Evolutionary conservation across 2,113 vertebrate species (phyloP).

Genomic region (Xenus cinereus): DNA sequence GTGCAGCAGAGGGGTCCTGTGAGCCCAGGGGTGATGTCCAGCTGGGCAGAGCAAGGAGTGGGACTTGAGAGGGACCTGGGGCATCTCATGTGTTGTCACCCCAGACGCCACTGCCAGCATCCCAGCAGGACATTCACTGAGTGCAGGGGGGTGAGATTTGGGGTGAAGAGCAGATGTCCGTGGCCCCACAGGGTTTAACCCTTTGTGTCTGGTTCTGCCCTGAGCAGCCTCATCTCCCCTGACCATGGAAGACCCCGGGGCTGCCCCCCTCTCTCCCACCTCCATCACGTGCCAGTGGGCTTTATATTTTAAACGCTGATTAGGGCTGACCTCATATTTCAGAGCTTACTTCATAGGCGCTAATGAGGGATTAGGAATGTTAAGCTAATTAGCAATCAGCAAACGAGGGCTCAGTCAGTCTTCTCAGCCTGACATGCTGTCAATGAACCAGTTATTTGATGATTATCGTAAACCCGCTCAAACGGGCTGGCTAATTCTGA

Average conservation of each 20-base stretch:
- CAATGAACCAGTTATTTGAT: slow-evolving; percentile 14
- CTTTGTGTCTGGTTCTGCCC: not conserved
- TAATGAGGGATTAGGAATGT: slow-evolving; percentile 68
- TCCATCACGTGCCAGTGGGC: slow-evolving; percentile 16
- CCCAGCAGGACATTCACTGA: rapidly evolving
- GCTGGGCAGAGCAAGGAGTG: not conserved
- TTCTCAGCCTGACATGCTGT: slow-evolving; percentile 15
- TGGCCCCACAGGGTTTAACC: not conserved
- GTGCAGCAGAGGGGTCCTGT: not conserved
- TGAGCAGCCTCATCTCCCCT: not conserved
- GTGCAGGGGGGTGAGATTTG: not conserved
- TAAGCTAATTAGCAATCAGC: slow-evolving; percentile 66
- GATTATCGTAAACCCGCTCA: slow-evolving; percentile 8
- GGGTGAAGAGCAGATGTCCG: not conserved
- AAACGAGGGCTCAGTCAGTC: slow-evolving; percentile 38
- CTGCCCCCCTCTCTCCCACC: not conserved
- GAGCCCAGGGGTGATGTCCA: rapidly evolving
- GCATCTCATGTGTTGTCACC: not conserved
- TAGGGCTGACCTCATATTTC: slow-evolving; percentile 62
- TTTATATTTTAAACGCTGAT: slow-evolving; percentile 43
- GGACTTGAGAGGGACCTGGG: not conserved
- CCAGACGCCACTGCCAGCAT: not conserved
- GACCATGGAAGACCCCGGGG: not conserved
- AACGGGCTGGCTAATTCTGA: not conserved
- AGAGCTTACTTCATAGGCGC: slow-evolving; percentile 54